A percentile compares a stretch with the other conserved stretches of the same genome.
Conservation (phyloP, 2,113 vertebrate genomes). For the Corythaixoides concolor region DNA sequence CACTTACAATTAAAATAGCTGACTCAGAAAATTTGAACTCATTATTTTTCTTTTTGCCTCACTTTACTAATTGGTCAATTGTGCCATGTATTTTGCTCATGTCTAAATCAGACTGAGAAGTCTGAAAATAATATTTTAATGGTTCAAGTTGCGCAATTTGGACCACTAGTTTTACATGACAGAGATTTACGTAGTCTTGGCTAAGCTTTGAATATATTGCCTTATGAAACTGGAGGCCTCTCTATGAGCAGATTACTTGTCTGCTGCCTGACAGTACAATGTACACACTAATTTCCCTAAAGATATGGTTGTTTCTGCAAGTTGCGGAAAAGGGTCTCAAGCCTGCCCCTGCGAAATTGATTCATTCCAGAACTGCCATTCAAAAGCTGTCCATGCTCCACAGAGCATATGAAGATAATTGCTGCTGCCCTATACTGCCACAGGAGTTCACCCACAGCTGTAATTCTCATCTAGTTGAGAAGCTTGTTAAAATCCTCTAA, state of each 20-base stretch:
- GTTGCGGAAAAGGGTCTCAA: not conserved
- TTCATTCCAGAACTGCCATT: not conserved
- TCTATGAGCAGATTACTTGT: not conserved
- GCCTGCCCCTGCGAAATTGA: not conserved
- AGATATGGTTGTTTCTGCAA: not conserved
- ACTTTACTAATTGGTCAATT: not conserved
- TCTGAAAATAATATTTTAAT: not conserved
- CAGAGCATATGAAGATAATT: not conserved
- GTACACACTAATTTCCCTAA: not conserved
- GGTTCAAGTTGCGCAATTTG: not conserved
- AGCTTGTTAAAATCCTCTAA: constrained; percentile 37
- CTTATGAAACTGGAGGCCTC: not conserved
- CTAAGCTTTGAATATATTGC: not conserved
- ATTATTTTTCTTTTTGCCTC: not conserved
- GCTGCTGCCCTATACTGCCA: not conserved
- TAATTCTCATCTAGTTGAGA: constrained; percentile 15
- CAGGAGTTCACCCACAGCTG: constrained; percentile 14
- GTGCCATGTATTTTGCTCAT: not conserved
- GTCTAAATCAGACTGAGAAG: not conserved
- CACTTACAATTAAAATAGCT: not conserved
- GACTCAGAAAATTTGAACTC: not conserved
- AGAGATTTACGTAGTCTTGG: not conserved
- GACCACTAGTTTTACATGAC: not conserved
- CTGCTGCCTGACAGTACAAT: not conserved
- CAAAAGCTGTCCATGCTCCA: not conserved